phyloP scores from a whole-genome alignment of 1,140 invertebrate genomes.

The Meloidogyne hapla region DNA sequence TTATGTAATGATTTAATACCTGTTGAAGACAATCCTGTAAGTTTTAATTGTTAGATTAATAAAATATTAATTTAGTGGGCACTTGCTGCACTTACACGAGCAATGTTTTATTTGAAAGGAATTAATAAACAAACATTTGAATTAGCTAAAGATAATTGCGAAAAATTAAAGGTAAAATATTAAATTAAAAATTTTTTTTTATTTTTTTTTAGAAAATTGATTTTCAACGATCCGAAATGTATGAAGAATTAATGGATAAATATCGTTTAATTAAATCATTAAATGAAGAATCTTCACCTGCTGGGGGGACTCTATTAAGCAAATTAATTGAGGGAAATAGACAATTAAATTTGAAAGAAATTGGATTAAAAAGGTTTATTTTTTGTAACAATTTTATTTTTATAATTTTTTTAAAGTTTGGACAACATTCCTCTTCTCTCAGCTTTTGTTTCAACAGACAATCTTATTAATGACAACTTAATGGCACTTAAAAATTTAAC shows the following conservation, averaged over 20 bases:
- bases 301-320: background rate
- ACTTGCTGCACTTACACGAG: slow-evolving; percentile 26
- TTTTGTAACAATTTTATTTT: background rate
- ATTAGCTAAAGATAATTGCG: slow-evolving; percentile 19
- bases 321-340: background rate
- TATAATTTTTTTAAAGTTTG: background rate
- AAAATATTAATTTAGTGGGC: slow-evolving; percentile 41
- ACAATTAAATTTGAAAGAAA: background rate
- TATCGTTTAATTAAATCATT: background rate
- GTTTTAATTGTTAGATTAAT: background rate
- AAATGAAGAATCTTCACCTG: background rate
- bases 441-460: background rate
- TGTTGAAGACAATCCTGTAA: slow-evolving; percentile 50
- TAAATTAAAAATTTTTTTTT: background rate
- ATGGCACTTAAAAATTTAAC: background rate
- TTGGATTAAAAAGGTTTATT: background rate
- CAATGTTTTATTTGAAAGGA: slow-evolving; percentile 29
- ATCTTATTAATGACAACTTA: too few species aligned
- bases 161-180: slow-evolving; percentile 31
- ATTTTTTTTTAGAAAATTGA: slow-evolving; percentile 25
- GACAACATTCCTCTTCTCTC: background rate
- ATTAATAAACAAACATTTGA: slow-evolving; percentile 31
- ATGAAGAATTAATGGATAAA: slow-evolving; percentile 39
- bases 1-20: slow-evolving; percentile 47
- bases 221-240: slow-evolving; percentile 41